These are phyloP conservation scores for Alcis repandata DNA, from an alignment of 2,888 invertebrate species.

Conservation along the genomic window DNA sequence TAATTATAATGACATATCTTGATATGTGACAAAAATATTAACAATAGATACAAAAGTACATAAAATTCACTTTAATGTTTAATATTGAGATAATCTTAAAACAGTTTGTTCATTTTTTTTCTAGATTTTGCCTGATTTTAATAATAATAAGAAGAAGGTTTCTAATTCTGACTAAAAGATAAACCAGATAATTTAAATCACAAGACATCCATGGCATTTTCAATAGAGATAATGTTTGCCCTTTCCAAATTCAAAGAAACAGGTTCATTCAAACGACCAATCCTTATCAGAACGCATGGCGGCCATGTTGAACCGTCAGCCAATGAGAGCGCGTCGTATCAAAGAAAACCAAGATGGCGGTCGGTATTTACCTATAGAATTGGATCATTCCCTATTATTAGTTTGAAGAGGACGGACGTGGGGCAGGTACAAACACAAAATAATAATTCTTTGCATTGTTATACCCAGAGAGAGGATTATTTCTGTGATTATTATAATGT, in stretches of 20 bases:
- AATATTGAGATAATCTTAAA: too few relatives aligned
- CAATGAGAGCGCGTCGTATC: constrained; percentile 71
- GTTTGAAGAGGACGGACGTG: constrained; percentile 59
- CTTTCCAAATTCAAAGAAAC: constrained; percentile 47
- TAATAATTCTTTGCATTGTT: not conserved
- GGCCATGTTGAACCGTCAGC: constrained; percentile 75
- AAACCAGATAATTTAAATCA: not conserved
- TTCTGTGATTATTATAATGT: too few relatives aligned
- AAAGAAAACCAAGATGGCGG: constrained; percentile 75
- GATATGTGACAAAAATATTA: too few relatives aligned
- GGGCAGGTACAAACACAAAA: constrained; percentile 38
- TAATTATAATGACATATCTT: too few relatives aligned
- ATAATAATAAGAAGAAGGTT: too few relatives aligned
- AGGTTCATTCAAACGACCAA: constrained; percentile 54
- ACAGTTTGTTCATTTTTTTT: too few relatives aligned
- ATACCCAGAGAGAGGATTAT: not conserved
- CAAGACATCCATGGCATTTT: not conserved
- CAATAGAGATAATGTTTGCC: constrained; percentile 15
- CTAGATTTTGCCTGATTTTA: too few relatives aligned
- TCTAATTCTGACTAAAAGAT: not conserved
- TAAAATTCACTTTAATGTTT: too few relatives aligned
- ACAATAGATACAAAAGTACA: too few relatives aligned
- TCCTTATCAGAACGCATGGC: constrained; percentile 61
- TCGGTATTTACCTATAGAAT: constrained; percentile 58
- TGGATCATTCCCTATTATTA: constrained; percentile 73